phyloP scores from a whole-genome alignment of 2,888 invertebrate species.

The Lasioglossum leucozonium region DNA sequence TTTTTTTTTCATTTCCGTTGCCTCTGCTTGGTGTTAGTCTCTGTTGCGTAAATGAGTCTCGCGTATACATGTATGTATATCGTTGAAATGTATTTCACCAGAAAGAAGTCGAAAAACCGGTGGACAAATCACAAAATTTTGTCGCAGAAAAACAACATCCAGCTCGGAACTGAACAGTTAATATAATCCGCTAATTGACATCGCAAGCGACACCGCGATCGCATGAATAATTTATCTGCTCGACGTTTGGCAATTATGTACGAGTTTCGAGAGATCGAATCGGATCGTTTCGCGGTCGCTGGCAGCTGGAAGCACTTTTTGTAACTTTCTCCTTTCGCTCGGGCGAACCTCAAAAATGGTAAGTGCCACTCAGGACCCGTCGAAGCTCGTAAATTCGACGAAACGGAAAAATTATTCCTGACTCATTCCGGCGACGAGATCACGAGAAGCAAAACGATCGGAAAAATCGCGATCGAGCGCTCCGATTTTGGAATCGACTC shows the following conservation, averaged over 20 bases:
- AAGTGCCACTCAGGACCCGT: not conserved
- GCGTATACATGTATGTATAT: not conserved
- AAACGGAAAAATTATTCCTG: not conserved
- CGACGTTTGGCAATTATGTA: constrained; percentile 51
- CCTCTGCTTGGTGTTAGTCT: constrained; percentile 31
- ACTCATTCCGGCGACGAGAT: not conserved
- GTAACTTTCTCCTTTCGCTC: constrained; percentile 3
- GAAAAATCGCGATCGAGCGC: not conserved
- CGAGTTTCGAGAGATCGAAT: constrained; percentile 28
- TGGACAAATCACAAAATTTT: not conserved
- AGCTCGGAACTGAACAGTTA: constrained; percentile 7
- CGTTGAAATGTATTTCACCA: no score
- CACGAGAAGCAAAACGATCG: not conserved
- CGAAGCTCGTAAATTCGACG: not conserved
- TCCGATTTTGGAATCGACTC: no score
- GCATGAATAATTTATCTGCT: constrained; percentile 35
- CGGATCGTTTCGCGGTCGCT: constrained; percentile 29
- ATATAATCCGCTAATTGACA: constrained; percentile 32
- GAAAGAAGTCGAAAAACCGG: not conserved
- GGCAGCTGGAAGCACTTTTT: constrained; percentile 49
- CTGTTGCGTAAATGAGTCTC: not conserved
- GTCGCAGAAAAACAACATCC: not conserved
- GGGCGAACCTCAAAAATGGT: not conserved
- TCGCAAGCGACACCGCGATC: constrained; percentile 16
- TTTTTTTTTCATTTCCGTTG: constrained; percentile 29